Percentiles rank a stretch among this genome's conserved stretches.
Conservation (phyloP, 2,888 invertebrate species). For the Rhamphomyia laevipes region DNA sequence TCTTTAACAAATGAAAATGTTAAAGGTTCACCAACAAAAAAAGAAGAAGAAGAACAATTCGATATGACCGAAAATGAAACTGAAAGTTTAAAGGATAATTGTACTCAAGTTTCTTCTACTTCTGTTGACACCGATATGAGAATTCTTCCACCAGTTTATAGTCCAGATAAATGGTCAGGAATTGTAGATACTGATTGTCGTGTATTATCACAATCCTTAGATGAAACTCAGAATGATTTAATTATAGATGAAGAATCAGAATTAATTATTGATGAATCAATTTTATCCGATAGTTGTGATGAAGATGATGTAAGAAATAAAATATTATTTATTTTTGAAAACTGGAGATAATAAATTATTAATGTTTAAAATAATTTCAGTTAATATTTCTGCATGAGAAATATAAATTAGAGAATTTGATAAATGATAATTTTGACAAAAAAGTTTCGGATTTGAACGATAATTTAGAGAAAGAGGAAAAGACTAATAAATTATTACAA, state of each 20-base stretch:
- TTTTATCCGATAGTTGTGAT: neutral
- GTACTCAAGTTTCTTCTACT: no score
- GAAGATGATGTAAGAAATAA: neutral
- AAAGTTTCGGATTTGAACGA: neutral
- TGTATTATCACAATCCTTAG: neutral
- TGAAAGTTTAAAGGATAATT: no score
- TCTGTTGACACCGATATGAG: neutral
- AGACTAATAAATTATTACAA: neutral
- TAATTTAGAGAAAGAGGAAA: neutral
- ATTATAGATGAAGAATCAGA: neutral
- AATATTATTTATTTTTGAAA: neutral
- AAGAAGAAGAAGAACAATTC: no score
- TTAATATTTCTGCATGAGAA: neutral
- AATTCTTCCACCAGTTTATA: neutral
- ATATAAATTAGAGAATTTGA: neutral
- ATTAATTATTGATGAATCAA: no score
- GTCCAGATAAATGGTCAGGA: neutral
- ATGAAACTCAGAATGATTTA: neutral
- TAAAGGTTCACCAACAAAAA: neutral
- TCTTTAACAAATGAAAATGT: neutral
- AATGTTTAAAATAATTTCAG: neutral
- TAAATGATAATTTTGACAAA: neutral
- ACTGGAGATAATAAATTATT: no score
- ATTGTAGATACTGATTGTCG: neutral
- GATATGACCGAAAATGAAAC: no score